Evolutionary conservation across 2,888 invertebrate genomes (phyloP).

Genomic region (Mythimna pallens): DNA sequence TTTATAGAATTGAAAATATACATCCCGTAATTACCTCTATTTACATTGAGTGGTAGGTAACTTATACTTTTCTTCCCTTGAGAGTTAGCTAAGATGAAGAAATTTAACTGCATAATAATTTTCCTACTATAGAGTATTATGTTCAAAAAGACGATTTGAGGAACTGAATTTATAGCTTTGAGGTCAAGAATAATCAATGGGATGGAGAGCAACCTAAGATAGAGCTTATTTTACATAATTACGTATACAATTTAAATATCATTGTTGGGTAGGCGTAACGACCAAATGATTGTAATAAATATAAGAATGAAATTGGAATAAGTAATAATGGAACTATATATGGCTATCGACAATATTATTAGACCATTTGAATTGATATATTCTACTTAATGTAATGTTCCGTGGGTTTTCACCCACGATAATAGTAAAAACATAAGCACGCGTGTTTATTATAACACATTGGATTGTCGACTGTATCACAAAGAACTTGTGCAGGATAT

Average conservation of each 20-base stretch:
- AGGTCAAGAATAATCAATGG: constrained; percentile 18
- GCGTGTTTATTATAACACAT: background rate
- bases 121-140: background rate
- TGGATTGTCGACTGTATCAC: background rate
- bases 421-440: background rate
- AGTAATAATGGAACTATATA: constrained; percentile 31
- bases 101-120: background rate
- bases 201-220: constrained; percentile 14
- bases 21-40: background rate
- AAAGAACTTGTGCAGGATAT: background rate
- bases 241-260: constrained; percentile 31
- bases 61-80: background rate
- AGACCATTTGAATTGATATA: constrained; percentile 30
- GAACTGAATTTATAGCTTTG: constrained; percentile 3
- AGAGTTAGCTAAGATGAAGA: background rate
- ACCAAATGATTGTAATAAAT: constrained; percentile 42
- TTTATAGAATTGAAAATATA: background rate
- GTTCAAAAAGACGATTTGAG: background rate
- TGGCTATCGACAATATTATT: constrained; percentile 2
- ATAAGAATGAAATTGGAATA: constrained; percentile 31
- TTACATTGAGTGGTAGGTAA: background rate
- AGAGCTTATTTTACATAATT: constrained; percentile 33
- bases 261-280: constrained; percentile 33
- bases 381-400: constrained; percentile 5
- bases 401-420: background rate